A percentile compares a stretch with the other conserved stretches of the same genome.
Conservation (phyloP, 1,140 invertebrate genomes). For the Chironomus tepperi region DNA sequence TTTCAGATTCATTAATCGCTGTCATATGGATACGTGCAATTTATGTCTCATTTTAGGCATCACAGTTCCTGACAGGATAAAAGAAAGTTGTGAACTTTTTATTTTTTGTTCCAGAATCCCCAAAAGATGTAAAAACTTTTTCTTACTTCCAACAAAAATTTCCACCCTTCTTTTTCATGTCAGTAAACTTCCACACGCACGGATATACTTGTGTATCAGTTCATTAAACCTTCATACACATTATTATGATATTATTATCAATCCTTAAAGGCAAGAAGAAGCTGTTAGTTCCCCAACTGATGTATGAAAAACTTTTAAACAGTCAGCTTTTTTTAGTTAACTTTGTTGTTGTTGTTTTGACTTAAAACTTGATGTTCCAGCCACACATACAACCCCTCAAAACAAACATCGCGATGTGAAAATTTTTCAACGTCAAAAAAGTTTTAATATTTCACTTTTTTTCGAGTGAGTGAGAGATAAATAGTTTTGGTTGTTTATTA, state of each 20-base stretch:
- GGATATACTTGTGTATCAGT: background rate
- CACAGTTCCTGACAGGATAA: background rate
- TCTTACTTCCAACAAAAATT: background rate
- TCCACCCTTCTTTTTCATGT: background rate
- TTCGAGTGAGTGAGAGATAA: background rate
- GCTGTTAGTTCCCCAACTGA: background rate
- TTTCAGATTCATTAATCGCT: background rate
- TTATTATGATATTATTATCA: slow-evolving; percentile 7
- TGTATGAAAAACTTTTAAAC: background rate
- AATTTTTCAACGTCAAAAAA: too few relatives aligned
- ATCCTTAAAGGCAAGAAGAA: background rate
- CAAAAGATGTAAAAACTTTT: background rate
- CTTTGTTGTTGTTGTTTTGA: background rate
- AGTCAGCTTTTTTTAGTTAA: background rate
- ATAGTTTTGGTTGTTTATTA: background rate
- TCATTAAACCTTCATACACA: slow-evolving; percentile 1
- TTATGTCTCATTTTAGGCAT: background rate
- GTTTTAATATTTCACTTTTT: background rate
- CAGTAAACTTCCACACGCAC: background rate
- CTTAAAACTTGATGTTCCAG: too few relatives aligned
- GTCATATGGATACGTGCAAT: background rate
- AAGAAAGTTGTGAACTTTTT: background rate
- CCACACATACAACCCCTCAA: too few relatives aligned
- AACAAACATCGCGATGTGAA: too few relatives aligned
- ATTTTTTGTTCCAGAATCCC: background rate